Evolutionary conservation across 2,113 vertebrate genomes (phyloP), one percentile per base, ranked within the genome.

Genomic region (Rhadina sibilatrix): DNA sequence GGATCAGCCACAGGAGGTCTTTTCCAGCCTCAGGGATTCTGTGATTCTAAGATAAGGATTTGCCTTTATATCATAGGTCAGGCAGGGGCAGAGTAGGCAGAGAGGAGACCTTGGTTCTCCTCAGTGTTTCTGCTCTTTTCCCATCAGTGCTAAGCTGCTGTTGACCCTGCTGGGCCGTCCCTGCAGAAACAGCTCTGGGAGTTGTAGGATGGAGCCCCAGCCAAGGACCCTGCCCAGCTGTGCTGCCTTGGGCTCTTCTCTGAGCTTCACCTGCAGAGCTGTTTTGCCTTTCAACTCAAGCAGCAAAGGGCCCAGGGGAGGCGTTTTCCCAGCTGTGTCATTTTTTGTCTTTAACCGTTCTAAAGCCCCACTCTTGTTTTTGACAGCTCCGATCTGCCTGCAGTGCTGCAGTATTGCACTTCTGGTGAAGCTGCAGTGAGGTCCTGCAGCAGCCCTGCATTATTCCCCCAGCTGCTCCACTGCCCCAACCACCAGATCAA

Each of bases 1-100:
- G 44, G 6, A 16, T 15, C 12, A 12, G 5, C 1, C 42, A 37
- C 0, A 0, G 3, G 19, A n/a, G 12, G 2, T 38, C 12, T 74
- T 28, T n/a, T 28, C 77, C 44, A 52, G 0, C 15, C 27, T 28
- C 33, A 28, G 4, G 3, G 50, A 15, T 25, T 56, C 59, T 57
- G 76, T 27, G 30, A 54, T 40, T 71, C 2, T 16, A 17, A n/a
- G 33, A 1, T 14, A n/a, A 54, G 19, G 44, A 21, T 47, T 63
- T 49, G 7, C 17, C 57, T 68, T 49, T 23, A 0, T 25, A 9
- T 31, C 14, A 18, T 7, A 3, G 24, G 28, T 22, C 9, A 66
- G 50, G 66, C 35, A 50, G 54, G 12, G 14, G 12, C 42, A 74
- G 60, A 47, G 22, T 1, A 37, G 57, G 44, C 5, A 52, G 44